Conservation (phyloP, 92 coral and sea anemone genomes). For the Epizoanthus rinbou region DNA sequence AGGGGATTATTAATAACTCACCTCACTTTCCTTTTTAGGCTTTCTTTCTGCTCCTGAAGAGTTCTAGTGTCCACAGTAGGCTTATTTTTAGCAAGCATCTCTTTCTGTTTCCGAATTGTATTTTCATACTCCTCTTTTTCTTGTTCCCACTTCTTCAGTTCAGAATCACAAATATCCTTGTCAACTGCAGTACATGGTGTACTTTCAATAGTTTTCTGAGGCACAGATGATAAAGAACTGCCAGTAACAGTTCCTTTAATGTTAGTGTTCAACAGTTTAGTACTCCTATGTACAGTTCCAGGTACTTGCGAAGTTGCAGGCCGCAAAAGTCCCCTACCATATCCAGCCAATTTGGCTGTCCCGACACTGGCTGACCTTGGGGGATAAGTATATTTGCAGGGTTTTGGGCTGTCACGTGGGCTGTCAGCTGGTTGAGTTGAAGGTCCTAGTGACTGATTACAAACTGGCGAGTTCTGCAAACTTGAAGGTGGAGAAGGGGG, state of each 20-base stretch:
- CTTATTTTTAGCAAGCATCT: conserved; percentile 6
- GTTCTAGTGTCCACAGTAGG: not conserved
- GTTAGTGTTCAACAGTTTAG: not conserved
- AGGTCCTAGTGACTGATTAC: not conserved
- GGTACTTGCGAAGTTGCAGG: not conserved
- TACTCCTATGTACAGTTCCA: not conserved
- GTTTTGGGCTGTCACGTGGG: not conserved
- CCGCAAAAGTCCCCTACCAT: conserved; percentile 3
- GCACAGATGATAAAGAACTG: not conserved
- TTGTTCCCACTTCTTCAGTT: not conserved
- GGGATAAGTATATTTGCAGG: not conserved
- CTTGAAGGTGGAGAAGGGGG: conserved; percentile 35
- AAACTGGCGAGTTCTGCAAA: not conserved
- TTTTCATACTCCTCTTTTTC: not conserved
- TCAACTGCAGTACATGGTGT: not conserved
- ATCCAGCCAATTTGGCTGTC: not conserved
- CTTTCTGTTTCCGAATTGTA: not conserved
- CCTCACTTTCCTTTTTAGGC: conserved; percentile 15
- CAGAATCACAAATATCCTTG: not conserved
- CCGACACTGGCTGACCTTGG: not conserved
- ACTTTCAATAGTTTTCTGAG: not conserved
- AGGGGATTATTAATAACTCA: conserved; percentile 2
- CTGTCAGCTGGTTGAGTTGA: not conserved
- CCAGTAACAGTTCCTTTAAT: not conserved
- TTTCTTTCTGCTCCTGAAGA: conserved; percentile 13